Percentiles rank a stretch among this genome's conserved stretches.
Evolutionary conservation across 2,888 invertebrate genomes (phyloP).

Genomic region (Tromatobia lineatoria): DNA sequence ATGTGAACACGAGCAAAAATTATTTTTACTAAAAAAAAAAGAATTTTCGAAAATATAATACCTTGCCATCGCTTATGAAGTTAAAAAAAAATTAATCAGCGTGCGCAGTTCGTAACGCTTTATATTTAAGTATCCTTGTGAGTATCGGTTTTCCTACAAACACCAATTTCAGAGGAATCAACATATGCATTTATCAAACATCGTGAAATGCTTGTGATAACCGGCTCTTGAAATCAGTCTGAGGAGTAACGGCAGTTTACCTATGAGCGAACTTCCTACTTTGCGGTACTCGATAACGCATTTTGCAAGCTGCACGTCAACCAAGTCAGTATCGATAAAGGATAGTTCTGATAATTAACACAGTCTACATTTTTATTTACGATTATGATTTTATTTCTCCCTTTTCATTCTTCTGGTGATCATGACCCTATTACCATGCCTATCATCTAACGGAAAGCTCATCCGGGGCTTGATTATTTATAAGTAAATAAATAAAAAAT

Average conservation of each 20-base stretch:
- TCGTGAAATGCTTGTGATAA: neutral
- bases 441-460: neutral
- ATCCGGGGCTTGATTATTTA: no score
- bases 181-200: neutral
- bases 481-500: no score
- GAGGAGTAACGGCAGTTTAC: neutral
- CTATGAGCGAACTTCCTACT: neutral
- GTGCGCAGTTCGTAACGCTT: no score
- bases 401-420: neutral
- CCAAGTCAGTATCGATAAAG: no score
- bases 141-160: neutral
- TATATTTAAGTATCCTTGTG: no score
- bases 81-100: no score
- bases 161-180: neutral
- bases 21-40: no score
- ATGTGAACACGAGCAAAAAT: no score
- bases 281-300: neutral
- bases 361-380: neutral
- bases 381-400: neutral
- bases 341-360: no score
- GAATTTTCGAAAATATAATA: no score
- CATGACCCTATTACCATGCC: neutral
- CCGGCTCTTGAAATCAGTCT: neutral
- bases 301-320: neutral
- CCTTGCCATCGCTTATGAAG: no score